Evolutionary conservation across 2,888 invertebrate species (phyloP).

Genomic region (Thymelicus sylvestris): DNA sequence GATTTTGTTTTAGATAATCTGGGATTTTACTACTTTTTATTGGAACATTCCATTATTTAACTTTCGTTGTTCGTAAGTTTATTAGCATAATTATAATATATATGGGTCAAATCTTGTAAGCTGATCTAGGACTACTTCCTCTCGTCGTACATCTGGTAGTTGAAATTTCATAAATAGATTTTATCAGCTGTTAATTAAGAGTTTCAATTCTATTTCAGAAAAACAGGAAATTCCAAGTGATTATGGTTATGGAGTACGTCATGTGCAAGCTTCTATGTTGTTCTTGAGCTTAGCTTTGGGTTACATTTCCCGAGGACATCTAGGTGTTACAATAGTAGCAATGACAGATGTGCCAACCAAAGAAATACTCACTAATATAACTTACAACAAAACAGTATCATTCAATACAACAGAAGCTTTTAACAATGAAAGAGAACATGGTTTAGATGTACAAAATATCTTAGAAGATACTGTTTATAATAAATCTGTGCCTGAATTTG

Average conservation of each 20-base stretch:
- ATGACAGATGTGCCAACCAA: conserved; percentile 52
- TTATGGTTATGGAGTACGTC: conserved; percentile 62
- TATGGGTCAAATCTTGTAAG: too few species aligned
- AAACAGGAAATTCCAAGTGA: conserved; percentile 35
- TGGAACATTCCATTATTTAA: too few species aligned
- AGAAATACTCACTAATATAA: not conserved
- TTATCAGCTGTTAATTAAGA: too few species aligned
- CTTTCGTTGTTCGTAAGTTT: too few species aligned
- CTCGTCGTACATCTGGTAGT: too few species aligned
- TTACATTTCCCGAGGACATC: conserved; percentile 56
- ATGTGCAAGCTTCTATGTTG: conserved; percentile 54
- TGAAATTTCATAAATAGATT: too few species aligned
- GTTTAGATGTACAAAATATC: not conserved
- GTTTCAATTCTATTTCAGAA: conserved; percentile 45
- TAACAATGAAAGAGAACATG: not conserved
- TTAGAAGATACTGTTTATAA: not conserved
- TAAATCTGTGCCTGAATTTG: not conserved
- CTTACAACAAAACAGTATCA: not conserved
- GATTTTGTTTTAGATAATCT: too few species aligned
- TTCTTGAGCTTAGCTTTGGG: conserved; percentile 50
- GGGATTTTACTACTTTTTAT: too few species aligned
- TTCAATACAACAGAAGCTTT: not conserved
- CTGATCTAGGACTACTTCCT: too few species aligned
- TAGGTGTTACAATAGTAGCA: conserved; percentile 65
- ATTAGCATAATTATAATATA: too few species aligned